Percentiles rank a stretch among this genome's conserved stretches.
phyloP scores from a whole-genome alignment of 2,797 vertebrate species.

The Manis pentadactyla region DNA sequence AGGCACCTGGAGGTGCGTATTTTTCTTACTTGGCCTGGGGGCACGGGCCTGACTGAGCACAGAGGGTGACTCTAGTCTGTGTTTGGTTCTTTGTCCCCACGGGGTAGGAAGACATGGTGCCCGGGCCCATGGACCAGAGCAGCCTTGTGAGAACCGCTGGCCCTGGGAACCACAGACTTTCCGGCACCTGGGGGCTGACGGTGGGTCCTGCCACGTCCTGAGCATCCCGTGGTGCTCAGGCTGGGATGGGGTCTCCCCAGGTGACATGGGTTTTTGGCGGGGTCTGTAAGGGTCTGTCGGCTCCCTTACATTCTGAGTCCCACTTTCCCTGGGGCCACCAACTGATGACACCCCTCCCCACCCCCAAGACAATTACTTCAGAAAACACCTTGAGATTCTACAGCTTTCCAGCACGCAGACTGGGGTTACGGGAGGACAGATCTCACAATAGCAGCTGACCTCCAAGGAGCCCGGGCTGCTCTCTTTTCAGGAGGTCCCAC shows the following conservation, averaged over 20 bases:
- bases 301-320: background rate
- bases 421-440: background rate
- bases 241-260: rapidly evolving
- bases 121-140: background rate
- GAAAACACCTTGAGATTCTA: background rate
- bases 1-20: rapidly evolving
- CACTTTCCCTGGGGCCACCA: background rate
- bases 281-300: rapidly evolving
- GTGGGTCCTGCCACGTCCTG: background rate
- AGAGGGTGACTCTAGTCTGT: too few relatives aligned
- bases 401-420: background rate
- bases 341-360: background rate
- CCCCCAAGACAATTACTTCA: background rate
- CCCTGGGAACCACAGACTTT: background rate
- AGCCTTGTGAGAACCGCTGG: rapidly evolving
- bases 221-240: rapidly evolving
- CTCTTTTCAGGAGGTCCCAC: background rate
- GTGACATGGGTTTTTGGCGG: rapidly evolving
- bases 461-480: background rate
- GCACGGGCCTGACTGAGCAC: rapidly evolving
- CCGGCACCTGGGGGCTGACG: background rate
- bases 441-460: rapidly evolving
- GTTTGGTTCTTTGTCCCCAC: too few relatives aligned
- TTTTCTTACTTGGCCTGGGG: background rate
- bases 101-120: rapidly evolving